Evolutionary conservation across 2,113 vertebrate species (phyloP).

Genomic region (Sorex fumeus): DNA sequence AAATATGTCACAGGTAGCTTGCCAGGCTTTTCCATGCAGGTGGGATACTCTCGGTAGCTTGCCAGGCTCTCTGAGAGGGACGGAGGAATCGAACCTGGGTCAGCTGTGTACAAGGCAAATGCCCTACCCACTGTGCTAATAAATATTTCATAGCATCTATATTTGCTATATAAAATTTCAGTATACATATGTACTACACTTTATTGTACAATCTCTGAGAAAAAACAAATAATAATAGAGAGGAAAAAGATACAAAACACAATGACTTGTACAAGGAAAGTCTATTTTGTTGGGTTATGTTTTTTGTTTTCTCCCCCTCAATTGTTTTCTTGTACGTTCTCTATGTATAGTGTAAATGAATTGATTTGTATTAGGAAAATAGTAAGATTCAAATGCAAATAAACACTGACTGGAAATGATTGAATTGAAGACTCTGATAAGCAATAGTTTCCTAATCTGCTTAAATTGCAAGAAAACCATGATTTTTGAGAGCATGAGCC

Average conservation of each 20-base stretch:
- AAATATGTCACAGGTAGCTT: too few species aligned
- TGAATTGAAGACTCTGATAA: not conserved
- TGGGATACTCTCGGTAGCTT: too few species aligned
- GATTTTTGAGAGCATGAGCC: not conserved
- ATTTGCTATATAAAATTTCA: not conserved
- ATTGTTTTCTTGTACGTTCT: not conserved
- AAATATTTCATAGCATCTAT: not conserved
- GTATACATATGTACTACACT: fast-evolving
- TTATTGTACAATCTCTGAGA: not conserved
- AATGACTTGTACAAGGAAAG: not conserved
- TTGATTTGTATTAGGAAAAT: not conserved
- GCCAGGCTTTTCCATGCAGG: too few species aligned
- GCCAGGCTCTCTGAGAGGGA: too few species aligned
- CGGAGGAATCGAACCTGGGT: too few species aligned
- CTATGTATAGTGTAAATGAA: not conserved
- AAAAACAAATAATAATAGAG: not conserved
- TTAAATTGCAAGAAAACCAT: not conserved
- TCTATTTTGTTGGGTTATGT: fast-evolving
- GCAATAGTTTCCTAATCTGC: not conserved
- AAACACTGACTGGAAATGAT: not conserved
- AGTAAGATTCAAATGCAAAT: not conserved
- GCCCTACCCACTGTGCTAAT: too few species aligned
- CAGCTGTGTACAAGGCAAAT: too few species aligned
- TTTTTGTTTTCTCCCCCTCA: not conserved
- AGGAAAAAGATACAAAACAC: not conserved